Evolutionary conservation across 2,888 invertebrate species (phyloP), one percentile per base, ranked within the genome.

Genomic region (Megalurothrips usitatus): DNA sequence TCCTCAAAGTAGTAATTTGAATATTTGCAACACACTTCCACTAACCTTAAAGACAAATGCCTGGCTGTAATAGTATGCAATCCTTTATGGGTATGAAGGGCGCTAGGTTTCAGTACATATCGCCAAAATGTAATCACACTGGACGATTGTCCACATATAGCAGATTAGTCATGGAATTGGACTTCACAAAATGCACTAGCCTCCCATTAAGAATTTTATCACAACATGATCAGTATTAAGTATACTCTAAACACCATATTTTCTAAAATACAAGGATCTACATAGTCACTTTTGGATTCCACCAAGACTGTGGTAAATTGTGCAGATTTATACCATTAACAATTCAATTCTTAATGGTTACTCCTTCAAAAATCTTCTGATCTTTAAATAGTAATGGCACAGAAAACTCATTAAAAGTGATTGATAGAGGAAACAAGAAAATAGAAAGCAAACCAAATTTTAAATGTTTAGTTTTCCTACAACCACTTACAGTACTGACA

Each of bases 141-240:
- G 68, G 68, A 75, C 68, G 9, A 75, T 12, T 75, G 68, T 75
- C 68, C 68, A 75, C 26, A 75, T 26, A 26, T 75, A 75, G 68
- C 23, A 75, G 68, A 75, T 26, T 26, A 75, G 68, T 75, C 68
- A 75, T 75, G 68, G 68, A 75, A 75, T 75, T 75, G 68, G 26
- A 75, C 68, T 75, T 75, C 23, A 75, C 68, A 75, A 75, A 75
- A 75, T 75, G 68, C 68, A 75, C 68, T 75, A 75, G 68, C 68
- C 68, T 75, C 68, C 68, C 68, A 75, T 75, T 23, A 75, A 23
- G 26, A 75, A 75, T 75, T 75, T 75, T 75, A 75, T 75, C 68
- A 75, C 68, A 75, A 75, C 68, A 75, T 75, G 68, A 75, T 75
- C 68, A 75, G 68, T 75, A 75, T 75, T 75, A 75, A 75, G 68